Conservation (phyloP, 1,140 invertebrate genomes). For the Drosophila orosa region DNA sequence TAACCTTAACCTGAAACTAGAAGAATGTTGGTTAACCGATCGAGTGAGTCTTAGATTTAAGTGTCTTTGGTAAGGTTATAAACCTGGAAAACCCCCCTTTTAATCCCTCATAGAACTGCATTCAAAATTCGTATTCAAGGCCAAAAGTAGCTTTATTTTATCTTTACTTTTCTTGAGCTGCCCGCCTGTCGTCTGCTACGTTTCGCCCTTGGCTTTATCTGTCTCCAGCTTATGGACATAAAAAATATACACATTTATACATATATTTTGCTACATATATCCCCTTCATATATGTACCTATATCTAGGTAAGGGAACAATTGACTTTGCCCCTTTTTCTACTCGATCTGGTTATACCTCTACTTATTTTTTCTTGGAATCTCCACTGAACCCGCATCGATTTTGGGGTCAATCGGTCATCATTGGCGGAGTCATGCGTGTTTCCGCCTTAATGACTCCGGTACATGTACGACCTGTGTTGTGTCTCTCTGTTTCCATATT, state of each 20-base stretch:
- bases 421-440: constrained; percentile 7
- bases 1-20: too few species aligned
- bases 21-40: too few species aligned
- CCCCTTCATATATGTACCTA: not conserved
- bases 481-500: constrained; percentile 23
- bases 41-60: too few species aligned
- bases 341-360: not conserved
- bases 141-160: not conserved
- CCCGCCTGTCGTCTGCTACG: too few species aligned
- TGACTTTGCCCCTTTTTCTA: not conserved
- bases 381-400: constrained; percentile 13
- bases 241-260: constrained; percentile 30
- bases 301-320: not conserved
- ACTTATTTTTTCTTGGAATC: not conserved
- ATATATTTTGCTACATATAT: constrained; percentile 32
- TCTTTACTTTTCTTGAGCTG: not conserved
- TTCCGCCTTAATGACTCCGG: constrained; percentile 15
- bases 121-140: not conserved
- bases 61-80: not conserved
- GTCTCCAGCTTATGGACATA: constrained; percentile 44
- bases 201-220: constrained; percentile 30
- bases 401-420: constrained; percentile 12
- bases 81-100: not conserved
- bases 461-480: not conserved
- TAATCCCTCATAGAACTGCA: not conserved